phyloP scores from a whole-genome alignment of 2,888 invertebrate species.

The Thera britannica region DNA sequence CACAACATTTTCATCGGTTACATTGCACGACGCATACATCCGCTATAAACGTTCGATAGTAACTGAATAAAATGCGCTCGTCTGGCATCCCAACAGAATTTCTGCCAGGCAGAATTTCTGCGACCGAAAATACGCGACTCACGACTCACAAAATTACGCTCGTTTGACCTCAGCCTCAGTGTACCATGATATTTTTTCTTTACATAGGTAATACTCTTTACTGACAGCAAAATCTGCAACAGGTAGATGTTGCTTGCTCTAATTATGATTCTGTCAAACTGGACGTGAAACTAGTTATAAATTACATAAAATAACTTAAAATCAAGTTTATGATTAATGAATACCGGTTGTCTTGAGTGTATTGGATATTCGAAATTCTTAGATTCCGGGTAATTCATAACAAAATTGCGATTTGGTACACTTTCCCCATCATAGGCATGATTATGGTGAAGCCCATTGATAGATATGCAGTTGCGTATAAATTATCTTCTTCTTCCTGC shows the following conservation, averaged over 20 bases:
- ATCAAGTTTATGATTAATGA: constrained; percentile 1
- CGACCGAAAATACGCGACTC: no score
- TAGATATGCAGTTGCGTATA: no score
- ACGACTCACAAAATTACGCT: no score
- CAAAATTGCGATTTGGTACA: neutral
- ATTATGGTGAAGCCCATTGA: no score
- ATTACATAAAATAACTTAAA: neutral
- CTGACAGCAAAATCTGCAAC: neutral
- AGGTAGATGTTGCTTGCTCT: neutral
- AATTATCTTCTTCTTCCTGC: no score
- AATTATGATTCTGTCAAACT: neutral
- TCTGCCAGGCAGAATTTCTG: no score
- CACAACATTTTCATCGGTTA: no score
- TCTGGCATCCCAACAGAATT: no score
- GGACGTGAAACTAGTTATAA: neutral
- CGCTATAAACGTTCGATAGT: no score
- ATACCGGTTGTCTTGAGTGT: neutral
- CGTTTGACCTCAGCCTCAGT: no score
- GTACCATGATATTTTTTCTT: neutral
- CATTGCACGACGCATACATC: no score
- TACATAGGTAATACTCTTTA: neutral
- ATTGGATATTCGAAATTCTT: neutral
- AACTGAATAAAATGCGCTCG: no score
- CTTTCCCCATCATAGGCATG: neutral
- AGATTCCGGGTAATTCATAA: neutral